A percentile compares a stretch with the other conserved stretches of the same genome.
phyloP scores from a whole-genome alignment of 2,888 invertebrate species.

The Tipula vernalis region DNA sequence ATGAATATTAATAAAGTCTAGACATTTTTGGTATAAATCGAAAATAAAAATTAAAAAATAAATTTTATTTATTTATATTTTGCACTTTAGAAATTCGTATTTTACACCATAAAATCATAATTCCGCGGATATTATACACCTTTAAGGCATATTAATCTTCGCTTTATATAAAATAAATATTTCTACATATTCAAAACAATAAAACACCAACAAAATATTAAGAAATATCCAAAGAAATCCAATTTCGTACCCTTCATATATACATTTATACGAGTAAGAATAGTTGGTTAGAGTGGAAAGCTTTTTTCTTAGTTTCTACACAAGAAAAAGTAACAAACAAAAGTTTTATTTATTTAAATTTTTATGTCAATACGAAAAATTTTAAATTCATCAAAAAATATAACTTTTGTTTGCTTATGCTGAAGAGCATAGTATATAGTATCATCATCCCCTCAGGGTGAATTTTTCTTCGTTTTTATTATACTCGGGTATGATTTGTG shows the following conservation, averaged over 20 bases:
- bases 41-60: background rate
- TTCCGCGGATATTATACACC: constrained; percentile 4
- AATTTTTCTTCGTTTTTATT: background rate
- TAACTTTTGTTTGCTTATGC: background rate
- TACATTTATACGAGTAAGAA: background rate
- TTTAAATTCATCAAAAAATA: background rate
- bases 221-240: background rate
- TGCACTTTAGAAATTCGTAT: background rate
- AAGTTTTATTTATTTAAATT: background rate
- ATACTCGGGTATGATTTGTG: no score
- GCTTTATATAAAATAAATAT: background rate
- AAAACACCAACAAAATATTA: background rate
- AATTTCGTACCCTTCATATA: background rate
- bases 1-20: constrained; percentile 4
- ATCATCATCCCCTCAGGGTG: background rate
- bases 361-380: background rate
- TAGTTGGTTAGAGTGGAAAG: background rate
- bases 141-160: background rate
- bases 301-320: background rate
- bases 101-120: constrained; percentile 4
- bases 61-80: background rate
- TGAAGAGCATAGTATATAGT: background rate
- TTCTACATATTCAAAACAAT: background rate
- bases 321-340: background rate
- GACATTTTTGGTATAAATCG: constrained; percentile 4